A percentile compares a stretch with the other conserved stretches of the same genome.
Conservation (phyloP, 2,888 invertebrate species). For the Platerodrilus igneus region DNA sequence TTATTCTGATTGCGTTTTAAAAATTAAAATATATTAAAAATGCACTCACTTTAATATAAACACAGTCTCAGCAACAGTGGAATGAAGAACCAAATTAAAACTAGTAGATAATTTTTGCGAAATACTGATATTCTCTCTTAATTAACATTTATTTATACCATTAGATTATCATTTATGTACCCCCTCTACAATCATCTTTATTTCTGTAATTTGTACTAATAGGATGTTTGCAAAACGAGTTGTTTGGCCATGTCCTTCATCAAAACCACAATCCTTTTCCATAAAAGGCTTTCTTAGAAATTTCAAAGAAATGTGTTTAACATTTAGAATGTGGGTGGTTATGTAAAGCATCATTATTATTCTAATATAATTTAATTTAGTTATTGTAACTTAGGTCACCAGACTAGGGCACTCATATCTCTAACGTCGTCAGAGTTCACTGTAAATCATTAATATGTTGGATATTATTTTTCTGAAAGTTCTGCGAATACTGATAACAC, state of each 20-base stretch:
- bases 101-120: constrained; percentile 10
- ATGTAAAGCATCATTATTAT: too few relatives aligned
- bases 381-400: constrained; percentile 18
- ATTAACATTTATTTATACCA: constrained; percentile 23
- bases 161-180: constrained; percentile 23
- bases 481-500: too few relatives aligned
- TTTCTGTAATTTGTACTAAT: constrained; percentile 14
- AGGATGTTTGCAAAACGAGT: constrained; percentile 22
- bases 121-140: constrained; percentile 17
- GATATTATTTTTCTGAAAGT: constrained; percentile 16
- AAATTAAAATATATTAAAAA: too few relatives aligned
- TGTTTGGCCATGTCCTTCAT: constrained; percentile 21
- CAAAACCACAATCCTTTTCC: constrained; percentile 17
- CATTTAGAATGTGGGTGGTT: too few relatives aligned
- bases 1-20: too few relatives aligned
- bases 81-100: too few relatives aligned
- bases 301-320: constrained; percentile 17
- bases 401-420: constrained; percentile 20
- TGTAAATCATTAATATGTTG: constrained; percentile 11
- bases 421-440: constrained; percentile 16
- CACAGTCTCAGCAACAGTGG: too few relatives aligned
- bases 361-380: too few relatives aligned
- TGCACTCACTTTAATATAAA: too few relatives aligned
- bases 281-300: constrained; percentile 13
- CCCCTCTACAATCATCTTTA: constrained; percentile 13